These are phyloP conservation scores for Coregonus suidteri DNA, from an alignment of 2,797 vertebrate species.

Conservation along the genomic window DNA sequence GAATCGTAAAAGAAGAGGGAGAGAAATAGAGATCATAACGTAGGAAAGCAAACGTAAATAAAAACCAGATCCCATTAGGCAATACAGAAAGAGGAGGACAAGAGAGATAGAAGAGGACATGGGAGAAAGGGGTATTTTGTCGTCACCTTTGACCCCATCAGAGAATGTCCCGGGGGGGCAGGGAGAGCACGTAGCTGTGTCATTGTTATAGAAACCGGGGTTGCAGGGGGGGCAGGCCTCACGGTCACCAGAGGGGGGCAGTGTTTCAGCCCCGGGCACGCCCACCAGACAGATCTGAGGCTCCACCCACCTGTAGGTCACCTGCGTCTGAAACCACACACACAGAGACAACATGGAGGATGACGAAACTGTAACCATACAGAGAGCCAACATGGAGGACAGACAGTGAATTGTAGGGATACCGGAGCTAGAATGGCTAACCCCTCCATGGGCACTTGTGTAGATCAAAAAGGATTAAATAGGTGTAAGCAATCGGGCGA, in stretches of 20 bases:
- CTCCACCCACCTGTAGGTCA: constrained; percentile 94
- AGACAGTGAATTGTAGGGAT: not conserved
- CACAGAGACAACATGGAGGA: not conserved
- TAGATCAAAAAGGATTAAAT: not conserved
- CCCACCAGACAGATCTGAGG: constrained; percentile 92
- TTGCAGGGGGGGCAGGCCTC: constrained; percentile 95
- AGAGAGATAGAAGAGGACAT: too few relatives aligned
- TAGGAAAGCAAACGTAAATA: too few relatives aligned
- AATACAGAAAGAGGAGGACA: too few relatives aligned
- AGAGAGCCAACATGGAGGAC: too few relatives aligned
- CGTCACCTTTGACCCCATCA: constrained; percentile 81
- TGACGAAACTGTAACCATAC: too few relatives aligned
- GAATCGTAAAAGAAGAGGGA: too few relatives aligned
- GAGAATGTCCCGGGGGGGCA: constrained; percentile 88
- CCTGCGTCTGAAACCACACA: constrained; percentile 80
- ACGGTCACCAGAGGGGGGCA: constrained; percentile 88
- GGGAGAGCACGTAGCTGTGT: constrained; percentile 86
- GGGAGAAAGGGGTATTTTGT: not conserved
- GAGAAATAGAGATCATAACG: not conserved
- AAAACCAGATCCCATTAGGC: not conserved
- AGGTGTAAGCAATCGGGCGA: not conserved
- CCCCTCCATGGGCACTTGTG: not conserved
- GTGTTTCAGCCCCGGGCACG: constrained; percentile 73
- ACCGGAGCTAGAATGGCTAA: not conserved
- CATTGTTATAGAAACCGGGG: constrained; percentile 94